A percentile compares a stretch with the other conserved stretches of the same genome.
phyloP scores from a whole-genome alignment of 2,888 invertebrate genomes.

The Aplocera efformata region DNA sequence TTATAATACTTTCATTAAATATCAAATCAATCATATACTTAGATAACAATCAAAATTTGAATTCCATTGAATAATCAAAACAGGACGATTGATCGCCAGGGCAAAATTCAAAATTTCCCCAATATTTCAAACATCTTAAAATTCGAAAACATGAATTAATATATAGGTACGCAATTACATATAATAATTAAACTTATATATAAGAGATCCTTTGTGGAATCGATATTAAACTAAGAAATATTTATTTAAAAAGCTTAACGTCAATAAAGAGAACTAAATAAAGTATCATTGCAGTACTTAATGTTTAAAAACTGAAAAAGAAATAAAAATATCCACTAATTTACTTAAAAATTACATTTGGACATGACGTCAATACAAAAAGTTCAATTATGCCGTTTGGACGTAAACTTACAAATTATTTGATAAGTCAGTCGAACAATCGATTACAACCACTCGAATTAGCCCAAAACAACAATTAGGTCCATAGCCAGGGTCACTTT shows the following conservation, averaged over 20 bases:
- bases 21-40: slow-evolving; percentile 13
- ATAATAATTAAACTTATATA: slow-evolving; percentile 52
- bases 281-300: slow-evolving; percentile 12
- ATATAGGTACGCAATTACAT: slow-evolving; percentile 41
- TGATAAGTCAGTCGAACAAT: slow-evolving; percentile 66
- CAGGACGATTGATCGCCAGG: slow-evolving; percentile 31
- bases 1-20: background rate
- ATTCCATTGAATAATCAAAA: slow-evolving; percentile 21
- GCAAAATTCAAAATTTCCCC: slow-evolving; percentile 59
- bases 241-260: slow-evolving; percentile 30
- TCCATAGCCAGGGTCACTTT: slow-evolving; percentile 4
- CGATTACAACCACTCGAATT: slow-evolving; percentile 49
- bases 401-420: slow-evolving; percentile 50
- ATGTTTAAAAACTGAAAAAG: slow-evolving; percentile 20
- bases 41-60: slow-evolving; percentile 17
- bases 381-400: slow-evolving; percentile 51
- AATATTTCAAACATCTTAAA: slow-evolving; percentile 35
- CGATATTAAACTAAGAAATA: slow-evolving; percentile 38
- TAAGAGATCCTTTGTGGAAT: slow-evolving; percentile 57
- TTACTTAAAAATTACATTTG: slow-evolving; percentile 38
- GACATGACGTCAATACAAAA: slow-evolving; percentile 46
- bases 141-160: slow-evolving; percentile 38
- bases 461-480: slow-evolving; percentile 19
- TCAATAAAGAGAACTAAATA: slow-evolving; percentile 14
- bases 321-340: slow-evolving; percentile 23